A percentile compares a stretch with the other conserved stretches of the same genome.
Evolutionary conservation across 2,888 invertebrate species (phyloP).

Genomic region (Nowickia ferox): DNA sequence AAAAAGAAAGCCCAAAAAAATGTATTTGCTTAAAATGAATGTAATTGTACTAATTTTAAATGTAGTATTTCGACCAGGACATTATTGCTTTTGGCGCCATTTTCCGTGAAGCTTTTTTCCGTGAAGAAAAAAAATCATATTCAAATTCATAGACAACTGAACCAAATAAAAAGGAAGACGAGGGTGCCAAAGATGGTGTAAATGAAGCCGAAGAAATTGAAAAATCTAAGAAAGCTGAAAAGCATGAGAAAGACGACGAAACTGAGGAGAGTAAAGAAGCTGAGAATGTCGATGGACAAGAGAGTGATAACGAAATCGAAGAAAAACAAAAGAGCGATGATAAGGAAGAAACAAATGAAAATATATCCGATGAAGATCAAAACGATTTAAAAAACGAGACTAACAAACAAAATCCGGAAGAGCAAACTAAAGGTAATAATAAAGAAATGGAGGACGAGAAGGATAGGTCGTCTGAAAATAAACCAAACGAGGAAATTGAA

Average conservation of each 20-base stretch:
- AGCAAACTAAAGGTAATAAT: neutral
- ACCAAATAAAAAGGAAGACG: neutral
- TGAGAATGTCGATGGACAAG: constrained; percentile 29
- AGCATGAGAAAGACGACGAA: neutral
- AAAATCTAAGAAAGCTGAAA: neutral
- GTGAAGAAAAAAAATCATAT: neutral
- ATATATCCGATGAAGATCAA: neutral
- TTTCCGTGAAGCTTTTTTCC: constrained; percentile 11
- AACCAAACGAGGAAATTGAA: constrained; percentile 19
- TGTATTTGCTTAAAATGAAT: neutral
- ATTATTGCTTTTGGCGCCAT: neutral
- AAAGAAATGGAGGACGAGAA: neutral
- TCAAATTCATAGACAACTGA: constrained; percentile 25
- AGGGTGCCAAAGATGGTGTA: constrained; percentile 6
- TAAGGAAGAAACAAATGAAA: neutral
- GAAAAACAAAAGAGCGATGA: constrained; percentile 30
- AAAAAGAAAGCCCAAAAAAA: neutral
- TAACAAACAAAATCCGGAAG: neutral
- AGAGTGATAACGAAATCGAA: constrained; percentile 70
- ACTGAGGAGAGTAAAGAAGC: constrained; percentile 67
- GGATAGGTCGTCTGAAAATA: neutral
- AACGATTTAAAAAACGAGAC: neutral
- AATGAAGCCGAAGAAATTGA: constrained; percentile 5
- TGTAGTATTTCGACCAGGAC: too few species aligned
- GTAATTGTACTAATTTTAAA: too few species aligned